These are phyloP conservation scores for Agrotis puta DNA, from an alignment of 2,888 invertebrate genomes.

Conservation along the genomic window DNA sequence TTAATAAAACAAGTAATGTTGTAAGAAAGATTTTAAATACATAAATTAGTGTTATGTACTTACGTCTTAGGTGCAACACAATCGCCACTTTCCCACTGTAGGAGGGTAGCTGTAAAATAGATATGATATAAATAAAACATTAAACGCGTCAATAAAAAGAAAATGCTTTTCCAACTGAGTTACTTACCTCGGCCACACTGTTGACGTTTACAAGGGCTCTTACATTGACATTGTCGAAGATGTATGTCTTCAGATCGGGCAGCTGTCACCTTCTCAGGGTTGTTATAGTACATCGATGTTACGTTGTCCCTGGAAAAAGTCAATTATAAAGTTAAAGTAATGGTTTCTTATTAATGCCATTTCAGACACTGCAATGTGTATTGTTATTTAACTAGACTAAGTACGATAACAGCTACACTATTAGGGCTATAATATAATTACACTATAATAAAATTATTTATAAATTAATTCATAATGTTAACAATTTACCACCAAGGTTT, in stretches of 20 bases:
- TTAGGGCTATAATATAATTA: background rate
- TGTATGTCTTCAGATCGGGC: slow-evolving; percentile 16
- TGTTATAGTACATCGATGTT: slow-evolving; percentile 73
- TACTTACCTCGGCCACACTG: slow-evolving; percentile 53
- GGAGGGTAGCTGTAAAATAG: slow-evolving; percentile 43
- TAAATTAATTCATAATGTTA: background rate
- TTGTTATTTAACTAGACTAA: background rate
- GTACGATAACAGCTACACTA: slow-evolving; percentile 13
- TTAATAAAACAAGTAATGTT: too few relatives aligned
- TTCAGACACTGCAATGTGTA: background rate
- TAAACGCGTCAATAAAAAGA: too few relatives aligned
- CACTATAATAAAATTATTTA: background rate
- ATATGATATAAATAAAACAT: background rate
- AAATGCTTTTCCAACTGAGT: background rate
- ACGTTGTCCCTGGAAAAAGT: slow-evolving; percentile 80
- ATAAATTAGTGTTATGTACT: slow-evolving; percentile 10
- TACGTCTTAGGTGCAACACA: slow-evolving; percentile 59
- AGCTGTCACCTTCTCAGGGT: slow-evolving; percentile 49
- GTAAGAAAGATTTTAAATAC: too few relatives aligned
- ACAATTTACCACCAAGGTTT: slow-evolving; percentile 85
- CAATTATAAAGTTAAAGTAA: slow-evolving; percentile 4
- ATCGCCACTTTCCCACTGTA: slow-evolving; percentile 64
- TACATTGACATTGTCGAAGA: slow-evolving; percentile 41
- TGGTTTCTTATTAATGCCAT: background rate
- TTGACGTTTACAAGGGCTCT: slow-evolving; percentile 40